These are phyloP conservation scores for Heliocidaris tuberculata DNA, from an alignment of 35 echinoderm and acorn worm genomes.

Conservation along the genomic window DNA sequence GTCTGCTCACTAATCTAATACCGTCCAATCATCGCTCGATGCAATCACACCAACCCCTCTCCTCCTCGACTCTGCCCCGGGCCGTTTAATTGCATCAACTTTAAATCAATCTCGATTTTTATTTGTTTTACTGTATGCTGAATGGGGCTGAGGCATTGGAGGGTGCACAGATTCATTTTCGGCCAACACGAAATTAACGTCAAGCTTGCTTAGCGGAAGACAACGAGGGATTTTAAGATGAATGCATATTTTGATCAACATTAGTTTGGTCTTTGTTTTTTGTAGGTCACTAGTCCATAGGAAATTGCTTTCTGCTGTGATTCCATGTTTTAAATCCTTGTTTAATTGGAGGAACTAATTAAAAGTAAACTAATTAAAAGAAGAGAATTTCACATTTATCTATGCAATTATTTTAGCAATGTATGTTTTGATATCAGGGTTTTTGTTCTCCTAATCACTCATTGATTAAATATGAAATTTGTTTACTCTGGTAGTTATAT, in stretches of 20 bases:
- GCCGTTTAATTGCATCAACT: constrained; percentile 22
- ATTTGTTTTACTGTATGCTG: neutral
- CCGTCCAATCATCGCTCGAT: neutral
- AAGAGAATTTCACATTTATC: too few species aligned
- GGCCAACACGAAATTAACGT: neutral
- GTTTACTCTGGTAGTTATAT: neutral
- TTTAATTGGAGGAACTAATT: neutral
- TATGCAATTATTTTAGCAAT: too few species aligned
- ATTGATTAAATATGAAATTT: neutral
- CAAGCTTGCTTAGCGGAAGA: neutral
- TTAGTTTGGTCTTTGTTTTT: neutral
- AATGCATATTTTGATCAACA: neutral
- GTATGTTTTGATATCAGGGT: too few species aligned
- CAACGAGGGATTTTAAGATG: neutral
- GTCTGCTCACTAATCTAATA: constrained; percentile 28
- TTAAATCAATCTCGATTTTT: constrained; percentile 28
- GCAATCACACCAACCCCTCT: neutral
- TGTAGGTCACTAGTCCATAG: neutral
- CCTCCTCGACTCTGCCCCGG: neutral
- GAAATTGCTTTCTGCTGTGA: neutral
- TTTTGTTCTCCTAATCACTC: too few species aligned
- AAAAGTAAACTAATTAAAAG: neutral
- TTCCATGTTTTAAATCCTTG: neutral
- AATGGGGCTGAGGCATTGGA: neutral
- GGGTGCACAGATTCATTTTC: neutral